Conservation (phyloP, 1,140 invertebrate species). For the Stegodyphus dumicola region DNA sequence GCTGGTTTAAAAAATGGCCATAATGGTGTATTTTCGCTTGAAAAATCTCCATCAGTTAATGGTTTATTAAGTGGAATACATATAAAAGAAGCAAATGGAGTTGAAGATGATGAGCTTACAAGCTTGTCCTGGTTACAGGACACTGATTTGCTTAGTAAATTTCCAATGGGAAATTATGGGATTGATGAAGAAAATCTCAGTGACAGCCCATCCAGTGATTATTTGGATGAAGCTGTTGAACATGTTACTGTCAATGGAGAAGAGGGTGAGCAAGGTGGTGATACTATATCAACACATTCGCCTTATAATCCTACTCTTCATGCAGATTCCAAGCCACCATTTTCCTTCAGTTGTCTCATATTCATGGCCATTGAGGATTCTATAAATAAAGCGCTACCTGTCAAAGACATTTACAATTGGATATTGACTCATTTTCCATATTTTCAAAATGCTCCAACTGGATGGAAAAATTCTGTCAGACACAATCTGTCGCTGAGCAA, state of each 20-base stretch:
- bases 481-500: conserved; percentile 74
- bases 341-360: conserved; percentile 94
- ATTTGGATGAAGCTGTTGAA: conserved; percentile 56
- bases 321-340: conserved; percentile 89
- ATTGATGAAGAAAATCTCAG: conserved; percentile 18
- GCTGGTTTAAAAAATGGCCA: conserved; percentile 20
- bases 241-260: conserved; percentile 45
- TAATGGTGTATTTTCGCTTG: not conserved
- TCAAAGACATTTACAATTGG: conserved; percentile 98
- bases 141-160: conserved; percentile 83
- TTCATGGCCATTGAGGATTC: conserved; percentile 98
- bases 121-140: conserved; percentile 91
- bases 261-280: conserved; percentile 33
- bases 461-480: conserved; percentile 74
- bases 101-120: conserved; percentile 84
- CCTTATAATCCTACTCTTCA: conserved; percentile 75
- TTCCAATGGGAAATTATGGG: conserved; percentile 41
- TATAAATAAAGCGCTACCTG: conserved; percentile 85
- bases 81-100: conserved; percentile 33
- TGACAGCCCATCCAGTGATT: conserved; percentile 54
- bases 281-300: conserved; percentile 16
- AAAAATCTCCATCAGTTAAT: not conserved
- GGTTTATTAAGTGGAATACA: not conserved
- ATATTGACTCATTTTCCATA: conserved; percentile 78
- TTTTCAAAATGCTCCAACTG: conserved; percentile 71